phyloP scores from a whole-genome alignment of 2,113 vertebrate genomes.

The Picathartes gymnocephalus region DNA sequence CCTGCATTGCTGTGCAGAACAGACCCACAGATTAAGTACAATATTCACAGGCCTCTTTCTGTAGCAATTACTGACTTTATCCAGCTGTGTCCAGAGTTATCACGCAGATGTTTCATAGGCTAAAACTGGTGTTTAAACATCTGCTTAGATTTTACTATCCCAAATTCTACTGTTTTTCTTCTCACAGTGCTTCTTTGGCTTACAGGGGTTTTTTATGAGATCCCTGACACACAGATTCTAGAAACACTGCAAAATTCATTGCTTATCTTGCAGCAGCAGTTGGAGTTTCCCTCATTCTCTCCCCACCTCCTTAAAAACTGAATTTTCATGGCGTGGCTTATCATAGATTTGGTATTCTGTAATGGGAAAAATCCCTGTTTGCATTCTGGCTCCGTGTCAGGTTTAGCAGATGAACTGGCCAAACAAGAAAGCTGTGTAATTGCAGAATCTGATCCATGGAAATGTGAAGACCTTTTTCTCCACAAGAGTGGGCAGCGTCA shows the following conservation, averaged over 20 bases:
- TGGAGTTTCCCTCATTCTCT: slow-evolving; percentile 5
- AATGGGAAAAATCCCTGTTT: slow-evolving; percentile 61
- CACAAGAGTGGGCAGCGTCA: slow-evolving; percentile 56
- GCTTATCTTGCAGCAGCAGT: slow-evolving; percentile 12
- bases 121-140: not conserved
- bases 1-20: not conserved
- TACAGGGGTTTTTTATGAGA: not conserved
- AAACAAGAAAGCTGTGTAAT: slow-evolving; percentile 56
- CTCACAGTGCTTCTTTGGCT: not conserved
- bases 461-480: slow-evolving; percentile 44
- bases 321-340: not conserved
- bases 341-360: slow-evolving; percentile 54
- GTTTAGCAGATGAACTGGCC: slow-evolving; percentile 46
- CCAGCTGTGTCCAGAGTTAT: not conserved
- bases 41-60: not conserved
- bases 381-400: slow-evolving; percentile 33
- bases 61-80: not conserved
- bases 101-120: not conserved
- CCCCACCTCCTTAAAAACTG: slow-evolving; percentile 32
- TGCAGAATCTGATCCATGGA: slow-evolving; percentile 34
- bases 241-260: not conserved
- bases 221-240: not conserved
- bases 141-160: not conserved
- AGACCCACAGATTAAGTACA: not conserved
- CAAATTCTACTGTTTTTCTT: not conserved